Base-by-base conservation (phyloP, 2,797 vertebrate genomes). In the Centropyge bicolor region DNA sequence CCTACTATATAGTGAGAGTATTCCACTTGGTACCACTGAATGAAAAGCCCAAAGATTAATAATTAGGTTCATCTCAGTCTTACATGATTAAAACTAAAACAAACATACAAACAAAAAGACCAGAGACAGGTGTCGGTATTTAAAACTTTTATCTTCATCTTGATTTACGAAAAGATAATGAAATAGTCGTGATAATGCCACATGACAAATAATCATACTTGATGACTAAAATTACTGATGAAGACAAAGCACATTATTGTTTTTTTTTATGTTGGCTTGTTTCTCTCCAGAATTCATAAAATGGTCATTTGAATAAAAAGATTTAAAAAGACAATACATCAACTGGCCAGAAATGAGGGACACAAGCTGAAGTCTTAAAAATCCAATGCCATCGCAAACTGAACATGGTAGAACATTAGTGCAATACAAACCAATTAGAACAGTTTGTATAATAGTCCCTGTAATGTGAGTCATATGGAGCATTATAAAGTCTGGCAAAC, bases 161-260 rank as follows among this genome's bases (percentile, higher is more conserved):
- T 80, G 65, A 90, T 89, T 84, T 84, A 86, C 68, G 12, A 89
- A 86, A 81, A 73, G 57, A 46, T 0, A 55, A 81, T 75, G 9
- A 49, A 74, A 48, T 40, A 36, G 17, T 74, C 4, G 12, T 66
- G 35, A 73, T 59, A 20, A 73, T 74, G 73, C 74, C 52, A 83
- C 80, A 83, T 74, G 54, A 60, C 85, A 85, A 78, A 78, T 55
- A 75, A 66, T 73, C 56, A 72, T 61, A 81, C 46, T 73, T 10
- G n/a, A 52, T 73, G 60, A 80, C 55, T 80, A 67, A 70, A 86
- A 63, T 60, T 19, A 81, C n/a, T 69, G 20, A 75, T 83, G 24
- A 75, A 68, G 64, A 86, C 59, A 60, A 70, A 67, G 48, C 65
- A 78, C 12, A 22, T 13, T 19, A 27, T 55, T n/a, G n/a, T n/a